A percentile compares a stretch with the other conserved stretches of the same genome.
Conservation (phyloP, 2,888 invertebrate genomes). For the Disparrhopalites patrizii region DNA sequence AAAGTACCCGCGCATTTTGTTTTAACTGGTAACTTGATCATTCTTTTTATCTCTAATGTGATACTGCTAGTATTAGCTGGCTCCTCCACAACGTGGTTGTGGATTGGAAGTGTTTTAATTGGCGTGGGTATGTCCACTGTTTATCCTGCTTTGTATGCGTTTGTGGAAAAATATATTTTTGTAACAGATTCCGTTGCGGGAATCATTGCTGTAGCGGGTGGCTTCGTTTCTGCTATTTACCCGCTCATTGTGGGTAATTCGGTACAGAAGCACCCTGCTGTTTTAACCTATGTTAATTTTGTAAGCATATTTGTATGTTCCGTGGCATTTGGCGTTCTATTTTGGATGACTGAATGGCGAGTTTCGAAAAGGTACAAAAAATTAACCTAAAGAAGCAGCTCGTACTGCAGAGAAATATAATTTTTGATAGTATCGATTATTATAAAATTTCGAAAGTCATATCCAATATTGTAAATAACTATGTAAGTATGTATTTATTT, state of each 20-base stretch:
- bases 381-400: neutral
- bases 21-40: constrained; percentile 18
- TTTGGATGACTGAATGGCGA: neutral
- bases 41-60: constrained; percentile 25
- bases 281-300: constrained; percentile 16
- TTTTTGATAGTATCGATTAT: neutral
- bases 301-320: constrained; percentile 2
- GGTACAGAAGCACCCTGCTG: constrained; percentile 20
- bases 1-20: constrained; percentile 31
- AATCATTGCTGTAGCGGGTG: constrained; percentile 9
- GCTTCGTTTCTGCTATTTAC: constrained; percentile 25
- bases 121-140: constrained; percentile 33
- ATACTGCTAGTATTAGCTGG: constrained; percentile 26
- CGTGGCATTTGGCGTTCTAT: neutral
- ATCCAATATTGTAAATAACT: neutral
- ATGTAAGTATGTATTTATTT: neutral
- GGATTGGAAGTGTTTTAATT: constrained; percentile 29
- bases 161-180: constrained; percentile 33
- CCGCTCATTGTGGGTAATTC: constrained; percentile 35
- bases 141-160: constrained; percentile 28
- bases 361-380: neutral
- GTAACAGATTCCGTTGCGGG: constrained; percentile 31
- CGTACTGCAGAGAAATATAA: neutral
- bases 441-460: no score
- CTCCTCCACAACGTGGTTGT: constrained; percentile 9